Percentiles rank a stretch among this genome's conserved stretches.
phyloP scores from a whole-genome alignment of 1,140 invertebrate species.

The Sycophila sp. region DNA sequence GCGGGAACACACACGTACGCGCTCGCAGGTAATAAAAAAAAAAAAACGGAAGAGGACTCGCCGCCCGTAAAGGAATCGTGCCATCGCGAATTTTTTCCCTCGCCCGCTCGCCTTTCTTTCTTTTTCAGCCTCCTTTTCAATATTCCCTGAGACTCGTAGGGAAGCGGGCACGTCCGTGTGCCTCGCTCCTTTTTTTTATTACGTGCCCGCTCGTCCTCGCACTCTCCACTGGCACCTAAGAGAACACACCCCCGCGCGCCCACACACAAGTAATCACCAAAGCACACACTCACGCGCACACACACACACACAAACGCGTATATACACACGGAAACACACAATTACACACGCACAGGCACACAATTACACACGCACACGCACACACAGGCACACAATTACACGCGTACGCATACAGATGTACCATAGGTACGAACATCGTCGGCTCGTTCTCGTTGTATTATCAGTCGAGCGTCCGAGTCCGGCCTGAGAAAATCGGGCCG shows the following conservation, averaged over 20 bases:
- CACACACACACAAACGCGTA: background rate
- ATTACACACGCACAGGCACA: too few species aligned
- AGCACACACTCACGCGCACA: background rate
- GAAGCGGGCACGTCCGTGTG: background rate
- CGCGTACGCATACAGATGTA: too few species aligned
- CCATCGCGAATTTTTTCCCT: background rate
- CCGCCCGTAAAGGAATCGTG: background rate
- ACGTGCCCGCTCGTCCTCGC: background rate
- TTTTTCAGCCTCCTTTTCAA: constrained; percentile 1
- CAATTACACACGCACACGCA: too few species aligned
- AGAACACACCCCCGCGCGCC: too few species aligned
- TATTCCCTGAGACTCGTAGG: constrained; percentile 1
- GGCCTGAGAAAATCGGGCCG: background rate
- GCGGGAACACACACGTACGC: too few species aligned
- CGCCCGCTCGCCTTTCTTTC: background rate
- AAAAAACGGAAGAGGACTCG: background rate
- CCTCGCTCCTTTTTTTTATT: background rate
- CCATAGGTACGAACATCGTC: background rate
- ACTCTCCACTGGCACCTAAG: too few species aligned
- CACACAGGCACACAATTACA: too few species aligned
- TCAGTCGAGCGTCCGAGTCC: background rate
- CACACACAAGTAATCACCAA: too few species aligned
- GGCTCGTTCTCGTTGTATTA: background rate
- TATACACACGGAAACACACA: too few species aligned
- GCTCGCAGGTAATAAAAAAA: too few species aligned